Evolutionary conservation across 1,140 invertebrate genomes (phyloP).

Genomic region (Goniozus legneri): DNA sequence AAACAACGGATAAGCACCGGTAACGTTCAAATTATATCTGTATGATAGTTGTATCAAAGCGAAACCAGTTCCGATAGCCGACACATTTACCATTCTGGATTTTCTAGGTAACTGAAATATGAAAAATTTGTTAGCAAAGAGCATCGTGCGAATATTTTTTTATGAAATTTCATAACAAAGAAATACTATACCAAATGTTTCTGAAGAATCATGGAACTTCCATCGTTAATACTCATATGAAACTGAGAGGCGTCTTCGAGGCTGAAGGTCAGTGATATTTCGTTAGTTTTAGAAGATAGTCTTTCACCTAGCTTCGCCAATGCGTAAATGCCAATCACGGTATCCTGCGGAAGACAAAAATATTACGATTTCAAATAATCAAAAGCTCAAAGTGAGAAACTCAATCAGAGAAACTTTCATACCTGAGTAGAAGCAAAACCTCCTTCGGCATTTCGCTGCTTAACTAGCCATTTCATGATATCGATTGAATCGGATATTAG

Average conservation of each 20-base stretch:
- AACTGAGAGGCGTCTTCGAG: conserved; percentile 56
- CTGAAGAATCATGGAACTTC: conserved; percentile 75
- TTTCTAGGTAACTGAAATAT: conserved; percentile 56
- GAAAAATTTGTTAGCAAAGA: conserved; percentile 6
- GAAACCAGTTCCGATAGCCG: conserved; percentile 77
- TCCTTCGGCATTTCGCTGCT: conserved; percentile 75
- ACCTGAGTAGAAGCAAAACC: conserved; percentile 78
- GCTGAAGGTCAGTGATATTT: conserved; percentile 58
- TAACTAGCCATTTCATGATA: conserved; percentile 80
- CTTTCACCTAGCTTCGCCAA: conserved; percentile 68
- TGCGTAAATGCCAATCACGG: conserved; percentile 70
- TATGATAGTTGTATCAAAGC: conserved; percentile 81
- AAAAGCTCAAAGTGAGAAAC: neutral
- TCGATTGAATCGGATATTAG: conserved; percentile 69
- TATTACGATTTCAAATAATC: neutral
- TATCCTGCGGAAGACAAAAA: too few species aligned
- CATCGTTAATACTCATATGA: conserved; percentile 64
- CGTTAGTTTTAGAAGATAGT: conserved; percentile 55
- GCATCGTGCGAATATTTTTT: too few species aligned
- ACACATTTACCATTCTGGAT: conserved; percentile 59
- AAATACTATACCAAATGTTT: conserved; percentile 58
- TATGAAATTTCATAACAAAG: too few species aligned
- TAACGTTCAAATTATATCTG: conserved; percentile 83
- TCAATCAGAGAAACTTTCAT: conserved; percentile 6
- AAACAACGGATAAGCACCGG: conserved; percentile 85